Evolutionary conservation across 2,888 invertebrate species (phyloP).

Genomic region (Pristionchus maxplancki): DNA sequence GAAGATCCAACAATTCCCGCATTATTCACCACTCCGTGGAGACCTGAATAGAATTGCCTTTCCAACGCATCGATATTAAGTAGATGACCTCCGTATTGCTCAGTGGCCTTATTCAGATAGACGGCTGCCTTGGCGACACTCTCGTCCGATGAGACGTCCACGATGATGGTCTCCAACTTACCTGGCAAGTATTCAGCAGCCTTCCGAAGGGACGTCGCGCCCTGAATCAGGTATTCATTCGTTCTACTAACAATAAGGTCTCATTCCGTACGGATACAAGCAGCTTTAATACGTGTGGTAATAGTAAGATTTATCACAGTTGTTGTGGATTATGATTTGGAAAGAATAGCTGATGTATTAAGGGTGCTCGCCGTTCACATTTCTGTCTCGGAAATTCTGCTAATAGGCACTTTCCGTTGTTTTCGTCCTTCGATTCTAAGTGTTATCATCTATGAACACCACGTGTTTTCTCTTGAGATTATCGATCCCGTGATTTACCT

Average conservation of each 20-base stretch:
- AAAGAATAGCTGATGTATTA: not conserved
- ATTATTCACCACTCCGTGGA: conserved; percentile 76
- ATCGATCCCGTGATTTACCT: conserved; percentile 51
- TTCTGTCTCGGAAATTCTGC: not conserved
- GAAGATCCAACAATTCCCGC: conserved; percentile 73
- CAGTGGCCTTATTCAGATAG: conserved; percentile 61
- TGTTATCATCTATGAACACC: not conserved
- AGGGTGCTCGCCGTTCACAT: not conserved
- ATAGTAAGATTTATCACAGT: not conserved
- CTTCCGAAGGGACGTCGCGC: conserved; percentile 3
- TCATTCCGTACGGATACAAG: no score
- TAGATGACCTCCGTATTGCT: conserved; percentile 59
- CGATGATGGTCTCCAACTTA: conserved; percentile 64
- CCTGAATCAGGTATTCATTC: conserved; percentile 34
- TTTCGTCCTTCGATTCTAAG: not conserved
- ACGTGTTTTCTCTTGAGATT: not conserved
- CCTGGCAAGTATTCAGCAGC: conserved; percentile 48
- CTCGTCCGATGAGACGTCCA: conserved; percentile 72
- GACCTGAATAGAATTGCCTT: conserved; percentile 56
- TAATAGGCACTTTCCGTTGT: not conserved
- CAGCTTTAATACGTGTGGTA: no score
- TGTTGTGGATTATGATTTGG: no score
- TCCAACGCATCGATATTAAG: not conserved
- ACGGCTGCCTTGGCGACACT: conserved; percentile 63
- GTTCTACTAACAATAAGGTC: not conserved